A percentile compares a stretch with the other conserved stretches of the same genome.
phyloP scores from a whole-genome alignment of 1,140 invertebrate species.

The Melitaea cinxia region DNA sequence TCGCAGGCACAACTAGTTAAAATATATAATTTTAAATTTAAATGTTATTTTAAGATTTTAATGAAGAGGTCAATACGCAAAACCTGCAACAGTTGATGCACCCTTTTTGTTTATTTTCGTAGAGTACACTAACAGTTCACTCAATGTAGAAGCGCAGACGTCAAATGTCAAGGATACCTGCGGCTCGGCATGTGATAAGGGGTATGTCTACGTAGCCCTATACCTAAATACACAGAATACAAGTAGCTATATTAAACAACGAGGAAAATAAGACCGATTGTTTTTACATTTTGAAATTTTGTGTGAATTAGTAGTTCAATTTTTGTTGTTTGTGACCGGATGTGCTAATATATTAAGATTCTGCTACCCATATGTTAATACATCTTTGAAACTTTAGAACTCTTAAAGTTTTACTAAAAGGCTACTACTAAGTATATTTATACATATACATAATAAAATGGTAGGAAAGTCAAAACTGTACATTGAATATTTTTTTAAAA shows the following conservation, averaged over 20 bases:
- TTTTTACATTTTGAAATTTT: no score
- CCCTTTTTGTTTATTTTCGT: conserved; percentile 20
- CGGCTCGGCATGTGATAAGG: conserved; percentile 1
- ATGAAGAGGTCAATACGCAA: neutral
- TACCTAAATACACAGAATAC: neutral
- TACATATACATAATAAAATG: no score
- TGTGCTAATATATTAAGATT: no score
- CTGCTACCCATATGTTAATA: no score
- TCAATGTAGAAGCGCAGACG: conserved; percentile 12
- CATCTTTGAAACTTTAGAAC: no score
- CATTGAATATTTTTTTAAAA: no score
- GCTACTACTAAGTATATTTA: no score
- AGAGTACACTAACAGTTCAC: neutral
- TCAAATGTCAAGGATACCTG: conserved; percentile 30
- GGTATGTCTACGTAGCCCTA: neutral
- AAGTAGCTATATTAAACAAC: neutral
- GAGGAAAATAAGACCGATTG: no score
- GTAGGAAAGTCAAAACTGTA: no score
- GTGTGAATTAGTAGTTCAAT: no score
- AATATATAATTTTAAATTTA: neutral
- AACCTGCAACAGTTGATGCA: conserved; percentile 9
- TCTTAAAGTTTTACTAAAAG: no score
- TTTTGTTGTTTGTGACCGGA: no score
- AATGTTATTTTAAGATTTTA: neutral
- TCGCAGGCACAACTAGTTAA: neutral